These are phyloP conservation scores for Battus philenor DNA, from an alignment of 1,140 invertebrate species.

Conservation along the genomic window DNA sequence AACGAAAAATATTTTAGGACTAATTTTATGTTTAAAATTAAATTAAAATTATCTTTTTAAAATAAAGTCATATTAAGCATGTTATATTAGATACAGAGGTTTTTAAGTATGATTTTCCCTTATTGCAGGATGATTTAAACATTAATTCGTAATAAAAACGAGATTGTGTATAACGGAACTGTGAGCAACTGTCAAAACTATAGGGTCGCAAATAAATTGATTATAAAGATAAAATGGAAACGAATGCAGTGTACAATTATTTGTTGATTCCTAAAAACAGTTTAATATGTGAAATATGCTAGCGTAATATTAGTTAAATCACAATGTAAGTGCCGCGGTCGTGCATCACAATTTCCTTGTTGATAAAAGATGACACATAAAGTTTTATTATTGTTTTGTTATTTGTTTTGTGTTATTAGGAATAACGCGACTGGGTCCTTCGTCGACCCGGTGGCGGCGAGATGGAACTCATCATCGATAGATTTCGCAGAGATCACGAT, in stretches of 20 bases:
- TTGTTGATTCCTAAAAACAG: conserved; percentile 21
- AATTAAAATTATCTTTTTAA: neutral
- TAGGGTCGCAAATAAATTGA: conserved; percentile 47
- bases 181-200: conserved; percentile 33
- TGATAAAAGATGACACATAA: conserved; percentile 27
- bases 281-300: conserved; percentile 51
- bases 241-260: conserved; percentile 28
- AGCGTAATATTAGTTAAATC: conserved; percentile 27
- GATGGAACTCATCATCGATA: conserved; percentile 76
- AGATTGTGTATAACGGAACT: conserved; percentile 1
- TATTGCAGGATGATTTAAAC: too few species aligned
- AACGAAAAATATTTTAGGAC: neutral
- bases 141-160: too few species aligned
- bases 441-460: conserved; percentile 68
- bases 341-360: conserved; percentile 14
- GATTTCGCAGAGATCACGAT: conserved; percentile 85
- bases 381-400: conserved; percentile 36
- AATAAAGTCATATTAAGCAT: too few species aligned
- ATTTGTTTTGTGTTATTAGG: conserved; percentile 39
- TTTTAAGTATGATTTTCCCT: too few species aligned
- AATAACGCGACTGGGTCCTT: conserved; percentile 57
- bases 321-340: conserved; percentile 46
- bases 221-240: conserved; percentile 46
- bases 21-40: neutral
- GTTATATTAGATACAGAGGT: too few species aligned